These are phyloP conservation scores for Columba livia DNA, from an alignment of 2,113 vertebrate species.

Conservation along the genomic window DNA sequence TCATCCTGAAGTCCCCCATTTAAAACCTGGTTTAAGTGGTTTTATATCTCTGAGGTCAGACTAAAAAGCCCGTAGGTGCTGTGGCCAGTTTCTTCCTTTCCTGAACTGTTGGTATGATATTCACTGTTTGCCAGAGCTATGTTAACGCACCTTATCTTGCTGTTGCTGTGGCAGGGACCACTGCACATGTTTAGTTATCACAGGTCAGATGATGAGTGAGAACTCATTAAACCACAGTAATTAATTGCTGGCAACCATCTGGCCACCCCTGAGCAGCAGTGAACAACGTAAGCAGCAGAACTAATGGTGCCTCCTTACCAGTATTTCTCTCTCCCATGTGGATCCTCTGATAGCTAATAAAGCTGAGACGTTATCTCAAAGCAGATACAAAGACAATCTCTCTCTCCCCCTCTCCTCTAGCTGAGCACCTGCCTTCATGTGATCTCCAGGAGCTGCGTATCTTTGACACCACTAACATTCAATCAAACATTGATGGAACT, in stretches of 20 bases:
- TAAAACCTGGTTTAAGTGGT: not conserved
- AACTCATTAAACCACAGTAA: constrained; percentile 69
- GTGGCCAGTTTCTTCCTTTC: not conserved
- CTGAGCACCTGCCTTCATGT: constrained; percentile 36
- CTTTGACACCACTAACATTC: constrained; percentile 38
- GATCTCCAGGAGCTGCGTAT: constrained; percentile 21
- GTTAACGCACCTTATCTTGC: constrained; percentile 43
- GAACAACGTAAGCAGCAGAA: constrained; percentile 66
- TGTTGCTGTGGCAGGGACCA: constrained; percentile 53
- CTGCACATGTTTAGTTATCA: constrained; percentile 62
- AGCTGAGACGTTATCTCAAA: constrained; percentile 59
- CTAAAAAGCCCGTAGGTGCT: not conserved
- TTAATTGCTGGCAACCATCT: constrained; percentile 73
- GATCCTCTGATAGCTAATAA: constrained; percentile 65
- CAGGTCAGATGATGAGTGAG: constrained; percentile 68
- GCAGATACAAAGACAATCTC: constrained; percentile 42
- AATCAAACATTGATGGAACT: constrained; percentile 43
- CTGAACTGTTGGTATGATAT: not conserved
- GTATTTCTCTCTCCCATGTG: constrained; percentile 62
- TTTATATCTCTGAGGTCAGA: not conserved
- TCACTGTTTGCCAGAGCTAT: not conserved
- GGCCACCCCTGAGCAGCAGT: constrained; percentile 64
- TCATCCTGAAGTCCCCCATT: not conserved
- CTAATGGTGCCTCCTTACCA: constrained; percentile 62
- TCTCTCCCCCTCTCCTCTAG: not conserved